Conservation (phyloP, 2,797 vertebrate genomes). For the Mus spretus region DNA sequence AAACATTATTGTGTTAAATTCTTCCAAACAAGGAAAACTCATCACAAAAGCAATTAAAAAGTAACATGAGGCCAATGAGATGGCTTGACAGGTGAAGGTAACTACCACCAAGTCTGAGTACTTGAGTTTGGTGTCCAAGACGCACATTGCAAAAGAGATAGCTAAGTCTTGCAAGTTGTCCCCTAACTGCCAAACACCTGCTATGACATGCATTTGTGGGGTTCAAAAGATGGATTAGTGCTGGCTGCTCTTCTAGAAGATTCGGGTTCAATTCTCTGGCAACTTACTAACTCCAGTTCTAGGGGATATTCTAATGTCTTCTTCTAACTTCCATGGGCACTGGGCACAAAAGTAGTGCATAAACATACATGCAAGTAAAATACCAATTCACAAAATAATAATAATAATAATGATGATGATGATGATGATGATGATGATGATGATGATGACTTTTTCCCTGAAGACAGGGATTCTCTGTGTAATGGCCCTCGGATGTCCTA, state of each 20-base stretch:
- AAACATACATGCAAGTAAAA: neutral
- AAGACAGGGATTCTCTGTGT: neutral
- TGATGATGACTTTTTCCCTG: neutral
- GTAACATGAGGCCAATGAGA: neutral
- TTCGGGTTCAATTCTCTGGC: neutral
- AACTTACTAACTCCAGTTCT: neutral
- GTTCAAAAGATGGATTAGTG: neutral
- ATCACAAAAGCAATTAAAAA: neutral
- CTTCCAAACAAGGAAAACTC: constrained; percentile 40
- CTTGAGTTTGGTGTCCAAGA: neutral
- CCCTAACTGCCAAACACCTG: neutral
- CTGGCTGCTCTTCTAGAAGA: neutral
- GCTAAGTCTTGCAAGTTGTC: neutral
- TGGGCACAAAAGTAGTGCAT: neutral
- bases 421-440: too few relatives aligned
- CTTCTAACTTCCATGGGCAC: neutral
- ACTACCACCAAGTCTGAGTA: neutral
- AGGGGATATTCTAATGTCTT: neutral
- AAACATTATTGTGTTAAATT: neutral
- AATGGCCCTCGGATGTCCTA: neutral
- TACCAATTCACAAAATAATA: too few relatives aligned
- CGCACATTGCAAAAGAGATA: neutral
- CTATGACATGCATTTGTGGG: neutral
- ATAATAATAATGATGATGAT: too few relatives aligned
- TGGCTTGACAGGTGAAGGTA: neutral